Evolutionary conservation across 2,113 vertebrate genomes (phyloP), one percentile per base, ranked within the genome.

Genomic region (Nerophis lumbriciformis): DNA sequence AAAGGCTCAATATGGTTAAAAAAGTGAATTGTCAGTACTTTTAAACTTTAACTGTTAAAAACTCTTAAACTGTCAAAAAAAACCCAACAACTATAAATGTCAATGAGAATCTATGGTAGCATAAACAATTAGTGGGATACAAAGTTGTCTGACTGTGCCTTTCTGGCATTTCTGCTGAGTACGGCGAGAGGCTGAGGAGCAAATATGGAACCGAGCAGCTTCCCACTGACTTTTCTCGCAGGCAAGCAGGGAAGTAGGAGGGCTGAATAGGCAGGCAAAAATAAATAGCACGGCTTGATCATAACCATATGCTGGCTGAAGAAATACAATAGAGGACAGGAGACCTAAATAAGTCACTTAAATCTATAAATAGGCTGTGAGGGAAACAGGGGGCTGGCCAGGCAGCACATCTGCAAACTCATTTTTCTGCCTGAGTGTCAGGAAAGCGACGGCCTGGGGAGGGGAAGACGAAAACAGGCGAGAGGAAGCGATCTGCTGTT

Each of bases 261-360:
- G 83, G 81, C 65, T 61, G 64, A 69, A 61, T 63, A 71, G 69
- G 69, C 83, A 69, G 59, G 77, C 71, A 84, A 83, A 84, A 83
- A 82, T 80, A 87, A 86, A 72, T 88, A 82, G 77, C 80, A 60
- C 63, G 68, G 75, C 65, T 84, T 88, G 88, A 91, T 90, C 85
- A 82, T 77, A 90, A 88, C 88, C 88, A 91, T 88, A 88, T 91
- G 90, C 83, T 83, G 75, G 69, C 70, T 77, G 73, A 53, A 65
- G 67, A 76, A 83, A 65, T n/a, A 81, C 50, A 60, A 72, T 65
- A 68, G 56, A 65, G 63, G 62, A 69, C 65, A 63, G 65, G 54
- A 65, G 28, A 74, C 71, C 59, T 53, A 69, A 66, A 63, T 65
- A 38, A 49, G 13, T 10, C 12, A 58, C 66, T 61, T 68, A 45